phyloP scores from a whole-genome alignment of 2,113 vertebrate genomes.

The Asarcornis scutulata region DNA sequence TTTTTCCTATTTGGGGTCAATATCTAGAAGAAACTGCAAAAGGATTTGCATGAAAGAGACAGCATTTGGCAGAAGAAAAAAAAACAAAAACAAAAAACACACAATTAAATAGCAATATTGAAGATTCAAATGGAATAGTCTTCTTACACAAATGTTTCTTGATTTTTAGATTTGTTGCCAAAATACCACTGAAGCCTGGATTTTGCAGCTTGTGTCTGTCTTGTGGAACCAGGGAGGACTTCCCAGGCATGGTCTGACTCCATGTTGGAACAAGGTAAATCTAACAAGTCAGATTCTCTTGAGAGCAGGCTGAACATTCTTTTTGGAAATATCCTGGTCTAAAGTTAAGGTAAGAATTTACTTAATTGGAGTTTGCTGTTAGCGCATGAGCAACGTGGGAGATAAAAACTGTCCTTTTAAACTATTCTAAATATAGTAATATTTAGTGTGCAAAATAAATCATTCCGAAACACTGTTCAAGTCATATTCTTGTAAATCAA shows the following conservation, averaged over 20 bases:
- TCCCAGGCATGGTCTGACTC: not conserved
- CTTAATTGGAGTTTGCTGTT: not conserved
- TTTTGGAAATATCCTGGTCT: not conserved
- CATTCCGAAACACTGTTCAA: not conserved
- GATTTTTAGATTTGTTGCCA: not conserved
- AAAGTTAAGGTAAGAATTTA: not conserved
- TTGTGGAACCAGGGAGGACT: not conserved
- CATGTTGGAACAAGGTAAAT: rapidly evolving
- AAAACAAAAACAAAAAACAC: too few species aligned
- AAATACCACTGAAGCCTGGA: not conserved
- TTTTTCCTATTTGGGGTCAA: not conserved
- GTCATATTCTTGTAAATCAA: not conserved
- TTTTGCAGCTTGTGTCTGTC: not conserved
- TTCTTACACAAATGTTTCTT: not conserved
- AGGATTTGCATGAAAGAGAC: not conserved
- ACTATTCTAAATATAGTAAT: not conserved
- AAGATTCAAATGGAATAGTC: not conserved
- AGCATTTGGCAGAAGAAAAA: not conserved
- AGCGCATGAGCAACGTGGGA: not conserved
- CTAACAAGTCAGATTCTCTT: rapidly evolving
- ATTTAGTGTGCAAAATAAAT: not conserved
- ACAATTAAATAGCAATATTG: not conserved
- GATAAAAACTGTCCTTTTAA: not conserved
- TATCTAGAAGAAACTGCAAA: not conserved
- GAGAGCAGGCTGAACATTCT: rapidly evolving